phyloP scores from a whole-genome alignment of 2,113 vertebrate genomes.

The Typhlomys cinereus region DNA sequence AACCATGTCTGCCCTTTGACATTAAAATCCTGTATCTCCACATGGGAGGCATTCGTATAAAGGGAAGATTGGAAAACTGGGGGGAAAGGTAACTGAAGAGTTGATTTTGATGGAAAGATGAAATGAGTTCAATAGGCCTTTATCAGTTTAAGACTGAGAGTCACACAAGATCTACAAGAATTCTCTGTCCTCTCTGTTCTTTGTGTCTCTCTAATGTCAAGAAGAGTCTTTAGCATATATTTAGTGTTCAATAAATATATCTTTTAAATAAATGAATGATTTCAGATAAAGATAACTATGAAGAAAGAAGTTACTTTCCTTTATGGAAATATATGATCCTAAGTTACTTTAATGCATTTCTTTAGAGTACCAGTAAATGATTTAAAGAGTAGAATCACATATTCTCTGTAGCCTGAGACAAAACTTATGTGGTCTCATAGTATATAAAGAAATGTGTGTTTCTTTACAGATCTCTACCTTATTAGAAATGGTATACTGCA shows the following conservation, averaged over 20 bases:
- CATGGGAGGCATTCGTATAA: slow-evolving; percentile 40
- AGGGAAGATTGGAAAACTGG: background rate
- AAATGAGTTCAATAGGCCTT: slow-evolving; percentile 43
- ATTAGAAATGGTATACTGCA: background rate
- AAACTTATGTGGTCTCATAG: background rate
- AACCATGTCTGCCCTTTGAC: slow-evolving; percentile 57
- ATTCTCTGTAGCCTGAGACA: background rate
- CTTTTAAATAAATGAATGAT: slow-evolving; percentile 14
- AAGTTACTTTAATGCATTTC: background rate
- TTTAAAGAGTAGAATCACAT: background rate
- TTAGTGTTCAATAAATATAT: background rate
- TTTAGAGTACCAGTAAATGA: background rate
- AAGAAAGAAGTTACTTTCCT: background rate
- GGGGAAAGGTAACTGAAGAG: slow-evolving; percentile 35
- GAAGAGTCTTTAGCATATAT: background rate
- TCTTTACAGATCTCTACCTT: background rate
- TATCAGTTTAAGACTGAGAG: background rate
- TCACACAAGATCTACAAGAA: background rate
- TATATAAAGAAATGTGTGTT: background rate
- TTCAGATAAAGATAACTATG: background rate
- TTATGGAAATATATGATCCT: background rate
- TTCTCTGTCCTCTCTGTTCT: too few species aligned
- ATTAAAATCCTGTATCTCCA: background rate
- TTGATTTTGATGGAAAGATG: slow-evolving; percentile 53
- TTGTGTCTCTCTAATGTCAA: background rate